Conservation (phyloP, 2,797 vertebrate species). For the Hephaestus fuliginosus region DNA sequence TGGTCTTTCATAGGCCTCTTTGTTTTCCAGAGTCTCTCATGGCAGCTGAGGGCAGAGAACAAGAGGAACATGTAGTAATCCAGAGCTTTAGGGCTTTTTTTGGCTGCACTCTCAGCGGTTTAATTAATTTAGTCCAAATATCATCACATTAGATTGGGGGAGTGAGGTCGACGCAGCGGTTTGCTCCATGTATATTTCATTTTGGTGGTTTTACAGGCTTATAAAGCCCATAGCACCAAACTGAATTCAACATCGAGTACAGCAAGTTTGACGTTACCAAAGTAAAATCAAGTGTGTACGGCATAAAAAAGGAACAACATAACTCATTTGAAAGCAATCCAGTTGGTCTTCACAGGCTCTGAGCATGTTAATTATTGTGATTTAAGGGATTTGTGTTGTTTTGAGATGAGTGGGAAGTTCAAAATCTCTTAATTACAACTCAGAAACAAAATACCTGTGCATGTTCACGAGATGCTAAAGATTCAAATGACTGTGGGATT, state of each 20-base stretch:
- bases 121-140: conserved; percentile 39
- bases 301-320: neutral
- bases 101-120: neutral
- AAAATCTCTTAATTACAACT: neutral
- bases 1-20: conserved; percentile 73
- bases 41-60: conserved; percentile 66
- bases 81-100: conserved; percentile 5
- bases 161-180: neutral
- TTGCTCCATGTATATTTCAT: conserved; percentile 28
- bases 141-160: conserved; percentile 21
- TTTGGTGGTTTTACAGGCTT: conserved; percentile 18
- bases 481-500: no score
- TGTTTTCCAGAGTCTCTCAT: conserved; percentile 64
- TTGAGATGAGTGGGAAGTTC: neutral
- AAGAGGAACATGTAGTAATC: conserved; percentile 41
- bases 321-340: neutral
- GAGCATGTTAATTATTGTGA: neutral
- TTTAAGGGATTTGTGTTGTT: neutral
- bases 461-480: neutral
- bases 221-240: neutral
- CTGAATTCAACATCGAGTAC: neutral
- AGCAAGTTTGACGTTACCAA: neutral
- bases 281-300: neutral
- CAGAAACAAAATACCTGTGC: neutral
- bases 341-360: neutral